phyloP scores from a whole-genome alignment of 1,140 invertebrate species.

The Calliopsis andreniformis region DNA sequence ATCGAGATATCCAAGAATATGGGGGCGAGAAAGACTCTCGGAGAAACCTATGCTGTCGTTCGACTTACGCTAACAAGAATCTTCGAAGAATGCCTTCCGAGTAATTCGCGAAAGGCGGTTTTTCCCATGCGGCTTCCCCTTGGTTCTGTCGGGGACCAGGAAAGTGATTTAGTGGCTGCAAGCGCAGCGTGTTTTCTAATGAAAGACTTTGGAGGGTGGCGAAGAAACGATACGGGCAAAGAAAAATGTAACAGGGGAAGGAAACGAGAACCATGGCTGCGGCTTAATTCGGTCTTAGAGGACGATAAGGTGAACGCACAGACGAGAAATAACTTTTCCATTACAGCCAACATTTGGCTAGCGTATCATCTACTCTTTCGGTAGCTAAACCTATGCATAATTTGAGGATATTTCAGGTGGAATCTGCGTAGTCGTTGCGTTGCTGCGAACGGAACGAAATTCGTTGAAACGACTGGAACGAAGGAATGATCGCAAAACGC shows the following conservation, averaged over 20 bases:
- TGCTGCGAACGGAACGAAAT: neutral
- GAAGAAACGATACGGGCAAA: neutral
- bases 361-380: neutral
- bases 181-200: constrained; percentile 23
- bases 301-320: neutral
- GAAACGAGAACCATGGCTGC: neutral
- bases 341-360: no score
- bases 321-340: neutral
- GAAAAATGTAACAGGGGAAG: neutral
- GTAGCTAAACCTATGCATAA: neutral
- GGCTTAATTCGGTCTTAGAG: neutral
- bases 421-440: no score
- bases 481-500: constrained; percentile 12
- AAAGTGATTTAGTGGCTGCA: constrained; percentile 19
- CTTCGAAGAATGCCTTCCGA: neutral
- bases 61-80: neutral
- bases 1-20: neutral
- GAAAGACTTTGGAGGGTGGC: constrained; percentile 5
- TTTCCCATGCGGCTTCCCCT: neutral
- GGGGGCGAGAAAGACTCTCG: neutral
- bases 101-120: neutral
- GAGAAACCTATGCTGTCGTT: neutral
- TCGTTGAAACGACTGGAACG: constrained; percentile 4
- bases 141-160: neutral
- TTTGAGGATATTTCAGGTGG: neutral